A percentile compares a stretch with the other conserved stretches of the same genome.
Conservation (phyloP, 2,888 invertebrate species). For the Hemaris fuciformis region DNA sequence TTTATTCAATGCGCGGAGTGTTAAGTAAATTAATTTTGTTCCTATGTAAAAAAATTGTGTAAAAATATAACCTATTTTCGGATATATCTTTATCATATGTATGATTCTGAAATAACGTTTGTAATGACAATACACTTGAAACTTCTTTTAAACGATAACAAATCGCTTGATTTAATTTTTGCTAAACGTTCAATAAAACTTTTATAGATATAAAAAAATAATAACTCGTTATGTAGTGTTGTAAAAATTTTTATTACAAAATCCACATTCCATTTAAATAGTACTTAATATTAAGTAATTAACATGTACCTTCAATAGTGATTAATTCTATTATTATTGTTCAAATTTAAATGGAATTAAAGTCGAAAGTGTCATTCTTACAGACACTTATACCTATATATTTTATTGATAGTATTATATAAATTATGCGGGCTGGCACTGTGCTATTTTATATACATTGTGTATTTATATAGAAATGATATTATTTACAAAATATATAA, state of each 20-base stretch:
- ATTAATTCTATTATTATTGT: neutral
- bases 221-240: neutral
- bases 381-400: neutral
- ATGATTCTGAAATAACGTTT: too few species aligned
- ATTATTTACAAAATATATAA: slow-evolving; percentile 9
- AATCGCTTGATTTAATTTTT: too few species aligned
- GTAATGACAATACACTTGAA: too few species aligned
- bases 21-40: neutral
- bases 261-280: slow-evolving; percentile 21
- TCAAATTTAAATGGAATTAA: neutral
- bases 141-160: too few species aligned
- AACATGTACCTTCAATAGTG: neutral
- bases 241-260: slow-evolving; percentile 17
- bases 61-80: neutral
- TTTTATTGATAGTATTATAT: neutral
- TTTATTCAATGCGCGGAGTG: too few species aligned
- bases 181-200: too few species aligned
- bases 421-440: slow-evolving; percentile 9
- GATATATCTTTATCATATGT: too few species aligned
- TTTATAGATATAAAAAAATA: neutral
- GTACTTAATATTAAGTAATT: slow-evolving; percentile 9
- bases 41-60: neutral
- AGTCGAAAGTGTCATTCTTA: neutral
- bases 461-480: slow-evolving; percentile 1
- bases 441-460: slow-evolving; percentile 5